Evolutionary conservation across 2,113 vertebrate genomes (phyloP).

Genomic region (Columbina picui): DNA sequence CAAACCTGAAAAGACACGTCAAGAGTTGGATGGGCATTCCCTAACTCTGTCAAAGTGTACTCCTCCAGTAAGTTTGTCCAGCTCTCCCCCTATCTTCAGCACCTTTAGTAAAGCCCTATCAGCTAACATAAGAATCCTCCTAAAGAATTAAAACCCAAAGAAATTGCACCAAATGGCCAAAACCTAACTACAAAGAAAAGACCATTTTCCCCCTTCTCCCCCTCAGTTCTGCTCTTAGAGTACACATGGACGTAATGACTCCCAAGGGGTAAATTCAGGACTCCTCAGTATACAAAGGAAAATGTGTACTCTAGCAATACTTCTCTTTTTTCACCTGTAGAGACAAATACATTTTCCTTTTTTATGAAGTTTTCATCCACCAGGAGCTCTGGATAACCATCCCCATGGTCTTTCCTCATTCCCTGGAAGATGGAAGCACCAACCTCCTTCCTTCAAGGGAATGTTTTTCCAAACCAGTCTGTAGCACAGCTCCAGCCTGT

Average conservation of each 20-base stretch:
- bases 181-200: background rate
- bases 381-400: background rate
- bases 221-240: background rate
- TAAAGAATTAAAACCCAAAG: background rate
- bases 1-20: background rate
- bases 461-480: background rate
- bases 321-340: background rate
- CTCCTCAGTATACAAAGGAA: background rate
- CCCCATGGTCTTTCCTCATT: background rate
- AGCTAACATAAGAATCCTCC: background rate
- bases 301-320: background rate
- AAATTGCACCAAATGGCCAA: background rate
- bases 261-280: background rate
- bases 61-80: background rate
- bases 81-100: background rate
- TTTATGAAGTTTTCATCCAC: rapidly evolving
- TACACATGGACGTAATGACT: background rate
- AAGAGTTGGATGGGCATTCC: background rate
- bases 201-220: background rate
- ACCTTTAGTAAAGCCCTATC: background rate
- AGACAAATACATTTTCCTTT: background rate
- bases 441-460: background rate
- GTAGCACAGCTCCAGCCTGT: background rate
- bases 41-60: background rate
- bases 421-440: background rate